phyloP scores from a whole-genome alignment of 2,113 vertebrate species.

The Ardeotis arabs region DNA sequence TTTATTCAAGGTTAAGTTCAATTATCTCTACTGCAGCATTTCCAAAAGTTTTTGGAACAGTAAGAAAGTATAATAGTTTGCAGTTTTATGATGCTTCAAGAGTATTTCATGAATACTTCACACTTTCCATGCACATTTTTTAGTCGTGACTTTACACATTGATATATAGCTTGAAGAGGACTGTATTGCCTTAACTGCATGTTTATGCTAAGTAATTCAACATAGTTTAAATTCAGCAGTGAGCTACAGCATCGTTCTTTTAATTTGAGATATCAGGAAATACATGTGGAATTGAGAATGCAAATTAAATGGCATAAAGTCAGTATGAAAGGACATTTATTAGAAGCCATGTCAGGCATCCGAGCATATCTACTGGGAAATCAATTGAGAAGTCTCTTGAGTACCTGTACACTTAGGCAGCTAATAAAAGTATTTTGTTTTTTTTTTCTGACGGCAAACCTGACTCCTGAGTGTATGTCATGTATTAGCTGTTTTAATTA shows the following conservation, averaged over 20 bases:
- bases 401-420: neutral
- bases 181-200: neutral
- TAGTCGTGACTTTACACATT: neutral
- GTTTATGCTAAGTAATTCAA: neutral
- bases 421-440: neutral
- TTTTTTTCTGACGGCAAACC: neutral
- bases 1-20: neutral
- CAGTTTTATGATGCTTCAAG: neutral
- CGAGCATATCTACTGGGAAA: neutral
- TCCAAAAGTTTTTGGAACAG: neutral
- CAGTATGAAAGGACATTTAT: neutral
- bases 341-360: neutral
- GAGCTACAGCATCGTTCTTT: neutral
- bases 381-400: neutral
- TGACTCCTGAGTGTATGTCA: neutral
- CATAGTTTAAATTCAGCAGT: neutral
- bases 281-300: neutral
- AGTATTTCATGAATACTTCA: constrained; percentile 20
- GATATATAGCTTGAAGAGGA: neutral
- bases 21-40: neutral
- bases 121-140: neutral
- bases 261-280: neutral
- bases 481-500: neutral
- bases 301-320: constrained; percentile 2
- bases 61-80: neutral